Evolutionary conservation across 1,140 invertebrate genomes (phyloP).

Genomic region (Scaptomyza hsui): DNA sequence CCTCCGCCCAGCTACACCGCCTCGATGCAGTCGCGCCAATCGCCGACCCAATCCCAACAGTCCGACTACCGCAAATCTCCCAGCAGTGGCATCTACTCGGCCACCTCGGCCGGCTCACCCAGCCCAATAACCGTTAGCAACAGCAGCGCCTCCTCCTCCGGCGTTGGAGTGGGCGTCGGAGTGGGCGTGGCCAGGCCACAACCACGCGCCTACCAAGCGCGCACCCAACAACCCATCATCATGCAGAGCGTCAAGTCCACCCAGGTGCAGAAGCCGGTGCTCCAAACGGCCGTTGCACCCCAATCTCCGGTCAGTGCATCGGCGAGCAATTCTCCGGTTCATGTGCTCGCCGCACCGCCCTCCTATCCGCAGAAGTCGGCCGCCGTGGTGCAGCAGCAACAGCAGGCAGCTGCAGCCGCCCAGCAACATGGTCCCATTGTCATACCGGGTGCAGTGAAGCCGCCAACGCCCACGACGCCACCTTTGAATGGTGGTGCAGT

Average conservation of each 20-base stretch:
- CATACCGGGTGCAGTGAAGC: conserved; percentile 60
- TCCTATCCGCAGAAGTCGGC: conserved; percentile 88
- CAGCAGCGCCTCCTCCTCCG: conserved; percentile 84
- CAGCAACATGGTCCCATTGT: conserved; percentile 83
- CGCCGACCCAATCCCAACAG: conserved; percentile 90
- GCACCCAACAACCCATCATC: conserved; percentile 95
- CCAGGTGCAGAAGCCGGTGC: conserved; percentile 95
- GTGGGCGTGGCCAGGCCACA: conserved; percentile 87
- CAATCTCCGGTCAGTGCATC: conserved; percentile 87
- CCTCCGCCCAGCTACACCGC: conserved; percentile 90
- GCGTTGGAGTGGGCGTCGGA: conserved; percentile 70
- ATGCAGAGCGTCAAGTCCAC: conserved; percentile 98
- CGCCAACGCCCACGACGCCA: conserved; percentile 86
- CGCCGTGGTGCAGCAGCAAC: conserved; percentile 86
- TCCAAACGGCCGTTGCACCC: conserved; percentile 96
- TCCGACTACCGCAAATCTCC: conserved; percentile 91
- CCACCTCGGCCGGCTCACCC: conserved; percentile 89
- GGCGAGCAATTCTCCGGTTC: conserved; percentile 85
- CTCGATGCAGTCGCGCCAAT: conserved; percentile 93
- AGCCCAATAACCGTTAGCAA: conserved; percentile 90
- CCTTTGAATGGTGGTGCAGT: conserved; percentile 81
- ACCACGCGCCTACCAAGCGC: conserved; percentile 89
- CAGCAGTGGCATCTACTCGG: conserved; percentile 89
- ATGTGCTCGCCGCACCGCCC: conserved; percentile 87
- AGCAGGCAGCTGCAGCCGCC: conserved; percentile 81